Evolutionary conservation across 2,888 invertebrate species (phyloP), one percentile per base, ranked within the genome.

Genomic region (Habrosyne pyritoides): DNA sequence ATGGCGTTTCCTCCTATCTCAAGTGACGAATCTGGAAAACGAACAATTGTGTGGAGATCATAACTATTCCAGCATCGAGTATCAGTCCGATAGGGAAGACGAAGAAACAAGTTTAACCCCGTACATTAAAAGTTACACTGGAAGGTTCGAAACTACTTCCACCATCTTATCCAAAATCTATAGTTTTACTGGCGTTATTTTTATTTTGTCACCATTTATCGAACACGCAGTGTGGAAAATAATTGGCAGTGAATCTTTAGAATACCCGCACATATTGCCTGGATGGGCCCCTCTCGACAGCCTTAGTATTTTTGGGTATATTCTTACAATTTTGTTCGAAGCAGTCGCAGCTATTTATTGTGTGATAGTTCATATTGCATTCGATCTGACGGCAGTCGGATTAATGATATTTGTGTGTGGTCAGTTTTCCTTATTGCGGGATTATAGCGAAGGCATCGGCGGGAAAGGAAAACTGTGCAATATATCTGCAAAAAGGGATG

Each of bases 391-490:
- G 1, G 69, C 75, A 8, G 72, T 87, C 0, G 87, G 87, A 0
- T 63, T 87, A 7, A 87, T 89, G 83, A 83, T 87, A 53, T 87
- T 87, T 53, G 61, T 81, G n/a, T 80, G 84, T 50, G 89, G 88
- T 0, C 88, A 89, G 61, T 88, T 83, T 64, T 59, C 69, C 7
- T 59, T 79, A 26, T 66, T 91, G 4, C 76, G 78, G 5, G 57
- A 75, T 5, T 78, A 77, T 53, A 77, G 85, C 60, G 75, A 79
- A 55, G 67, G 63, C 22, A 83, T 90, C 46, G 89, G 78, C 0
- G 87, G 87, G 0, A 72, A 57, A 1, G 86, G 86, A 1, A 66
- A 57, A 18, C 50, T 36, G 0, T 79, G 54, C 33, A 55, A 56
- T 10, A 30, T 79, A 10, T 73, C 71, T 1, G 63, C 61, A n/a